Evolutionary conservation across 2,888 invertebrate species (phyloP), one percentile per base, ranked within the genome.

Genomic region (Drosophila suboccidentalis): DNA sequence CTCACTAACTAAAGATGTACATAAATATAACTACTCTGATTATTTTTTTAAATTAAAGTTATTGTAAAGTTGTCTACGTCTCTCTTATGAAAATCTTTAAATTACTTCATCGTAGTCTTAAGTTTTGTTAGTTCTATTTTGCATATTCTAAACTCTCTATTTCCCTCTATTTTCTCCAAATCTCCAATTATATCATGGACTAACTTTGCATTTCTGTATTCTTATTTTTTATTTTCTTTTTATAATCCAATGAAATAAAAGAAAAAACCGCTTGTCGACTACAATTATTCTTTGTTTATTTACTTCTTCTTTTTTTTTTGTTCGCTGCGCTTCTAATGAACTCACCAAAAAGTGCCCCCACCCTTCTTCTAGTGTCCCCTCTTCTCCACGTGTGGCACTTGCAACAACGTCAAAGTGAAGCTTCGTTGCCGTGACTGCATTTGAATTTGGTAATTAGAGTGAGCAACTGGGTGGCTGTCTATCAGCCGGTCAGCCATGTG

Each of bases 401-500:
- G 75, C 72, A 62, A 22, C 80, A 55, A 61, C 68, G 58, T 64
- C 75, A 64, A 67, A 67, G 61, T 49, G 46, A n/a, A 46, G 60
- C 62, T 39, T 57, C 57, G 80, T 83, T 83, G 80, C 77, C 71
- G 61, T 70, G 76, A 68, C 76, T 85, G 84, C 84, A 85, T 71
- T 87, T 47, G 38, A 46, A 47, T 58, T 46, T 63, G 65, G 73
- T 85, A 89, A 85, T 85, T 85, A 85, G 89, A 84, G 55, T 87
- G 89, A 78, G 84, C 71, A 79, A 80, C 83, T 71, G 86, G 83
- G 87, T 83, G 83, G 83, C 80, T 82, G 85, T 85, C 82, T 74
- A 70, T 82, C 83, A 87, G 82, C 69, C 80, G 77, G 60, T 75
- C 86, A 89, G 88, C 75, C 82, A 82, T 89, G 87, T 89, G 88